A percentile compares a stretch with the other conserved stretches of the same genome.
Evolutionary conservation across 1,140 invertebrate genomes (phyloP).

Genomic region (Drosophila prosaltans): DNA sequence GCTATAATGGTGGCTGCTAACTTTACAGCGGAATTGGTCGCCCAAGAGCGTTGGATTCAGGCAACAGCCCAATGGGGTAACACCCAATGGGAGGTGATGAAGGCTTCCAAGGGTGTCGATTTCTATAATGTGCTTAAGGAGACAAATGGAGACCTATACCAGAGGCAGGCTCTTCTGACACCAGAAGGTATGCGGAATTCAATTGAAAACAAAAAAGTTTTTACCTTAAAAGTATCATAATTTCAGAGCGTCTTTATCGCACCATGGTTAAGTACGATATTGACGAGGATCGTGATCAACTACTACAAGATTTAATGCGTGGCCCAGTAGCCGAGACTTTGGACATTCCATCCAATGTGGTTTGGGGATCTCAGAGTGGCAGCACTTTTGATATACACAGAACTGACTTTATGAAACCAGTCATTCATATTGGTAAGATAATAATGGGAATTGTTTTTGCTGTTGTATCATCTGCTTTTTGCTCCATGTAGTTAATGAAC

Average conservation of each 20-base stretch:
- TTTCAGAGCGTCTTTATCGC: constrained; percentile 62
- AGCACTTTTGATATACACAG: constrained; percentile 87
- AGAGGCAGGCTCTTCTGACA: constrained; percentile 60
- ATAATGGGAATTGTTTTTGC: too few species aligned
- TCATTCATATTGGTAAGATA: constrained; percentile 86
- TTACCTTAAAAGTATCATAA: neutral
- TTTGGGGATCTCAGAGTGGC: constrained; percentile 86
- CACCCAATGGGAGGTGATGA: constrained; percentile 86
- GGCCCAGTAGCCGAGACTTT: constrained; percentile 87
- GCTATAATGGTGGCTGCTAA: constrained; percentile 84
- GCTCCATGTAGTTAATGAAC: constrained; percentile 85
- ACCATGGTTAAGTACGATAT: constrained; percentile 67
- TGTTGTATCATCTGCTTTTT: too few species aligned
- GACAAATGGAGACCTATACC: constrained; percentile 52
- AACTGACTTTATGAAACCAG: constrained; percentile 94
- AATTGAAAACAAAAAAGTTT: neutral
- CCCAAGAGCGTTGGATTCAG: constrained; percentile 84
- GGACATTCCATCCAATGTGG: constrained; percentile 85
- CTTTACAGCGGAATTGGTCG: constrained; percentile 84
- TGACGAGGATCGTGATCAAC: constrained; percentile 64
- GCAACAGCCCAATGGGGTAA: constrained; percentile 87
- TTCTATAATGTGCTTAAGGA: constrained; percentile 91
- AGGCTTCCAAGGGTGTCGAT: constrained; percentile 87
- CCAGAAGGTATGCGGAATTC: constrained; percentile 30
- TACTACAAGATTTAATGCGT: constrained; percentile 88